phyloP scores from a whole-genome alignment of 2,888 invertebrate genomes.

The Pilophorus perplexus region DNA sequence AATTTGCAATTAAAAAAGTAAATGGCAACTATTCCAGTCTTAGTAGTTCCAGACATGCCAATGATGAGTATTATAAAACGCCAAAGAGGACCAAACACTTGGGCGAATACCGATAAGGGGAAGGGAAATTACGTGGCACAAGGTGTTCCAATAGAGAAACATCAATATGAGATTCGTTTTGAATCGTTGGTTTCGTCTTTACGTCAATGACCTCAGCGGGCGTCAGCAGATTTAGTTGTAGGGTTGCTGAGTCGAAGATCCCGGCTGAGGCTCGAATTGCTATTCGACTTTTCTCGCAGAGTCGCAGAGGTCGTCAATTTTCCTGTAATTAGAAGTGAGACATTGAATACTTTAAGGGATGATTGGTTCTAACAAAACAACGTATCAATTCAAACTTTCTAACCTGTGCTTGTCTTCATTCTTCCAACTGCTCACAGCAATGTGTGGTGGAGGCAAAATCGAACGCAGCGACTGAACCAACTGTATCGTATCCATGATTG shows the following conservation, averaged over 20 bases:
- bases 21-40: too few relatives aligned
- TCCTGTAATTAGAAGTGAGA: not conserved
- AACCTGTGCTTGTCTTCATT: constrained; percentile 73
- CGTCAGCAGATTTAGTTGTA: not conserved
- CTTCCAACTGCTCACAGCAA: constrained; percentile 86
- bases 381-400: not conserved
- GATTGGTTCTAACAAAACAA: not conserved
- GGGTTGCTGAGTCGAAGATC: constrained; percentile 22
- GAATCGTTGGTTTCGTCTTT: too few relatives aligned
- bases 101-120: too few relatives aligned
- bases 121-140: not conserved
- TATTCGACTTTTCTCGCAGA: constrained; percentile 23
- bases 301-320: constrained; percentile 28
- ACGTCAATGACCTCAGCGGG: not conserved
- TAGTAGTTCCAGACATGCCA: too few relatives aligned
- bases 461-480: constrained; percentile 80
- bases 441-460: constrained; percentile 81
- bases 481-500: constrained; percentile 81
- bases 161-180: not conserved
- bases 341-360: not conserved
- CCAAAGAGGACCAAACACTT: too few relatives aligned
- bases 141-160: not conserved
- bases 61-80: too few relatives aligned
- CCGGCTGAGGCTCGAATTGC: constrained; percentile 34
- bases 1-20: too few relatives aligned